Evolutionary conservation across 2,113 vertebrate species (phyloP).

Genomic region (Genyomyrus donnyi): DNA sequence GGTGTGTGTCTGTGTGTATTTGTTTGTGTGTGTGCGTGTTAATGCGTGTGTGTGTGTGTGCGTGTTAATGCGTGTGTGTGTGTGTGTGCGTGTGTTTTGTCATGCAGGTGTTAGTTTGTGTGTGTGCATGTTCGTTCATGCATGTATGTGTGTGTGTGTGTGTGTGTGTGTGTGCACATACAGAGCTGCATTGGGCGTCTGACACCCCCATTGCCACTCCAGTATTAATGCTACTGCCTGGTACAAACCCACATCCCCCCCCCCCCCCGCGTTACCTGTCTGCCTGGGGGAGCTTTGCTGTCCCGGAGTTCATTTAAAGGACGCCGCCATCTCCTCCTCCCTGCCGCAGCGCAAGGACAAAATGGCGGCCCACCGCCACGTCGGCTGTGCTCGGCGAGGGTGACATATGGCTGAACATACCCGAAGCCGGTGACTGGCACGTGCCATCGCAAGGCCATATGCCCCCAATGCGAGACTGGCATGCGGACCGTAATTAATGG

Average conservation of each 20-base stretch:
- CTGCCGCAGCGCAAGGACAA: not conserved
- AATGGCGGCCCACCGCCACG: not conserved
- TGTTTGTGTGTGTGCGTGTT: not conserved
- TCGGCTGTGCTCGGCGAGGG: not conserved
- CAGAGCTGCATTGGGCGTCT: not conserved
- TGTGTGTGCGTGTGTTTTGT: not conserved
- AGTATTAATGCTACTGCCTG: not conserved
- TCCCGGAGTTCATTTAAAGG: not conserved
- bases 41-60: too few species aligned
- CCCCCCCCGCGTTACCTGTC: not conserved
- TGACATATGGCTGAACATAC: not conserved
- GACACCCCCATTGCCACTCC: not conserved
- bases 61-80: not conserved
- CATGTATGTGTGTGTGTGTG: not conserved
- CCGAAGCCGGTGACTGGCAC: constrained; percentile 15
- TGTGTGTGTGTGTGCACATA: not conserved
- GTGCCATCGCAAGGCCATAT: constrained; percentile 11
- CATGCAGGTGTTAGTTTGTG: not conserved
- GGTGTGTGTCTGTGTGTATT: not conserved
- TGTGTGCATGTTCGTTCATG: not conserved
- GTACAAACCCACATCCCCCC: not conserved
- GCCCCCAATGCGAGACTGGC: constrained; percentile 48
- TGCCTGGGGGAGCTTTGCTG: not conserved
- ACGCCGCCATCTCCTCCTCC: not conserved
- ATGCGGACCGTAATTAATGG: constrained; percentile 60